Evolutionary conservation across 2,113 vertebrate species (phyloP).

Genomic region (Aphelocoma coerulescens): DNA sequence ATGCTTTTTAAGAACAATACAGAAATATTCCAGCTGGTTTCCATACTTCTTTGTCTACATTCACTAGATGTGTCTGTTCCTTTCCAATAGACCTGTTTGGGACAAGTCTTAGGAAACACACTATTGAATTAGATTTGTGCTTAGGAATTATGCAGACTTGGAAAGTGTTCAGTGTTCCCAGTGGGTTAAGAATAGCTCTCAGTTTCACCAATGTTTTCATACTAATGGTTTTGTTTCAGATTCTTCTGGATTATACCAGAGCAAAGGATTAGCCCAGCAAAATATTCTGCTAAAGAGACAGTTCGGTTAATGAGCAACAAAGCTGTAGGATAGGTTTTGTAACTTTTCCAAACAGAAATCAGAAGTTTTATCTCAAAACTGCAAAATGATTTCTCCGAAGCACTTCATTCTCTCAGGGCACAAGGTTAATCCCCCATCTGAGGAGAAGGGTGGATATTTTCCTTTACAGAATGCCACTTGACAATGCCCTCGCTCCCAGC

Average conservation of each 20-base stretch:
- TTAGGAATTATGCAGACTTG: not conserved
- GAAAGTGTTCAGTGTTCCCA: not conserved
- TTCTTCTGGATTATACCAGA: not conserved
- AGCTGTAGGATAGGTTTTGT: not conserved
- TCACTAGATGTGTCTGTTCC: not conserved
- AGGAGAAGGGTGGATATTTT: not conserved
- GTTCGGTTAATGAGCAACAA: not conserved
- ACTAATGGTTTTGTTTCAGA: not conserved
- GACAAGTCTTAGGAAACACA: not conserved
- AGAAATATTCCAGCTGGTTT: not conserved
- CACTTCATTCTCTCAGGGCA: not conserved
- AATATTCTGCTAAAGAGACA: not conserved
- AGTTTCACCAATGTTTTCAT: not conserved
- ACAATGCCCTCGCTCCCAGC: accelerated
- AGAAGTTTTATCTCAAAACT: not conserved
- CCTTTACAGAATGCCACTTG: not conserved
- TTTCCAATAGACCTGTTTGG: not conserved
- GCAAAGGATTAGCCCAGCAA: not conserved
- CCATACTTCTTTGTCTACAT: not conserved
- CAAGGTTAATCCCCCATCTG: not conserved
- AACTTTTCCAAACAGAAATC: not conserved
- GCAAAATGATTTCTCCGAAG: not conserved
- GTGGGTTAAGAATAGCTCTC: not conserved
- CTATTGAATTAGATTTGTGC: not conserved
- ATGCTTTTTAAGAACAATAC: not conserved